A percentile compares a stretch with the other conserved stretches of the same genome.
Conservation (phyloP, 2,888 invertebrate species). For the Muschampia plurimacula region DNA sequence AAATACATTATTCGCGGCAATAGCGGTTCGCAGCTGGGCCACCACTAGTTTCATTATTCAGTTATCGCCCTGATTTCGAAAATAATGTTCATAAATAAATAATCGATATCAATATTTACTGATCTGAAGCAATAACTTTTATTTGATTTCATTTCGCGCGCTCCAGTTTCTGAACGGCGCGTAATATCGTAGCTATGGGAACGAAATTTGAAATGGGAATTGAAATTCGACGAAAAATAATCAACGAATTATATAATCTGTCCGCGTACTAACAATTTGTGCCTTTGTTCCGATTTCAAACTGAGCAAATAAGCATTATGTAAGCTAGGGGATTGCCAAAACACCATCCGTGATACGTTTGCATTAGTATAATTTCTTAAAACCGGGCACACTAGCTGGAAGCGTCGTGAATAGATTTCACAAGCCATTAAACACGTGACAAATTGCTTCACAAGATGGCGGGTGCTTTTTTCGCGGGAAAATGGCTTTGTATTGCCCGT, state of each 20-base stretch:
- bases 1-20: constrained; percentile 37
- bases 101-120: constrained; percentile 32
- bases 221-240: constrained; percentile 20
- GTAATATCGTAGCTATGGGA: constrained; percentile 12
- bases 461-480: constrained; percentile 75
- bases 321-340: constrained; percentile 41
- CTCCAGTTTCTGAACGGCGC: constrained; percentile 16
- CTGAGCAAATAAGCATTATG: constrained; percentile 34
- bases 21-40: constrained; percentile 25
- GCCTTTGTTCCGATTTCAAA: constrained; percentile 23
- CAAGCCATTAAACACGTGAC: constrained; percentile 87
- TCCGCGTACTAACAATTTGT: constrained; percentile 17
- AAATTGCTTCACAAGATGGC: constrained; percentile 83
- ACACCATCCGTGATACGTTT: constrained; percentile 38
- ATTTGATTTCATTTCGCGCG: constrained; percentile 26
- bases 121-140: constrained; percentile 4
- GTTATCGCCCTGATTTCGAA: constrained; percentile 37
- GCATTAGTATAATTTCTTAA: constrained; percentile 45
- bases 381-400: constrained; percentile 50
- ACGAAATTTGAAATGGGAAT: constrained; percentile 23
- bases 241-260: constrained; percentile 23
- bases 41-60: constrained; percentile 36
- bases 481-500: constrained; percentile 61
- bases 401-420: constrained; percentile 80
- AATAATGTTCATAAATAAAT: constrained; percentile 38